phyloP scores from a whole-genome alignment of 2,888 invertebrate genomes.

The Orthonevra nobilis region DNA sequence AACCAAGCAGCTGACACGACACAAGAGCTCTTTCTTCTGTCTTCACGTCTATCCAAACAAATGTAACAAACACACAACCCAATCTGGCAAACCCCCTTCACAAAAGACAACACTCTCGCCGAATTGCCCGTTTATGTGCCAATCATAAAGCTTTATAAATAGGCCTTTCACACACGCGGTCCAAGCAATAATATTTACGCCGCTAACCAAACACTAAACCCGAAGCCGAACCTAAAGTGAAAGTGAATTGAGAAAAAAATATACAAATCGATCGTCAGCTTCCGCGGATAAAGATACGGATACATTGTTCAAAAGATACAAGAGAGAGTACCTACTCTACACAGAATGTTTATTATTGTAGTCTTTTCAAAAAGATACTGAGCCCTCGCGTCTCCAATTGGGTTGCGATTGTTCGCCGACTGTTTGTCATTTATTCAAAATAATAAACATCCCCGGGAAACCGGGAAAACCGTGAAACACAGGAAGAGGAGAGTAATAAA shows the following conservation, averaged over 20 bases:
- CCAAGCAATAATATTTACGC: conserved; percentile 63
- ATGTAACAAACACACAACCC: conserved; percentile 37
- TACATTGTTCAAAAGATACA: conserved; percentile 33
- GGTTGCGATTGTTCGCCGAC: conserved; percentile 55
- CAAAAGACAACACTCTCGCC: conserved; percentile 49
- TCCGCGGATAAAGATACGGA: conserved; percentile 38
- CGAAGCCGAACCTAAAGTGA: conserved; percentile 25
- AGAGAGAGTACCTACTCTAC: too few species aligned
- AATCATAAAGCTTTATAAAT: conserved; percentile 68
- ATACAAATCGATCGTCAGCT: conserved; percentile 61
- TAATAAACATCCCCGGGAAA: conserved; percentile 66
- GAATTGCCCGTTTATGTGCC: conserved; percentile 61
- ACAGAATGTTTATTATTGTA: conserved; percentile 60
- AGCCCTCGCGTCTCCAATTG: conserved; percentile 35
- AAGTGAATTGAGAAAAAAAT: conserved; percentile 50
- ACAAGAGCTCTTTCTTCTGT: conserved; percentile 35
- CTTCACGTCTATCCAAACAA: conserved; percentile 49
- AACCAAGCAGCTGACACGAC: conserved; percentile 35
- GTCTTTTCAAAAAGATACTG: conserved; percentile 55
- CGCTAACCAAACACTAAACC: conserved; percentile 49
- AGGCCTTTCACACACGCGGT: conserved; percentile 48
- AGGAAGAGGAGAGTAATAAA: conserved; percentile 62
- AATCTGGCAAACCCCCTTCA: conserved; percentile 10
- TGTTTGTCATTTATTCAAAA: conserved; percentile 70
- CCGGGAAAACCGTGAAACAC: too few species aligned